A percentile compares a stretch with the other conserved stretches of the same genome.
Evolutionary conservation across 2,888 invertebrate genomes (phyloP).

Genomic region (Acanthacorydalis orientalis): DNA sequence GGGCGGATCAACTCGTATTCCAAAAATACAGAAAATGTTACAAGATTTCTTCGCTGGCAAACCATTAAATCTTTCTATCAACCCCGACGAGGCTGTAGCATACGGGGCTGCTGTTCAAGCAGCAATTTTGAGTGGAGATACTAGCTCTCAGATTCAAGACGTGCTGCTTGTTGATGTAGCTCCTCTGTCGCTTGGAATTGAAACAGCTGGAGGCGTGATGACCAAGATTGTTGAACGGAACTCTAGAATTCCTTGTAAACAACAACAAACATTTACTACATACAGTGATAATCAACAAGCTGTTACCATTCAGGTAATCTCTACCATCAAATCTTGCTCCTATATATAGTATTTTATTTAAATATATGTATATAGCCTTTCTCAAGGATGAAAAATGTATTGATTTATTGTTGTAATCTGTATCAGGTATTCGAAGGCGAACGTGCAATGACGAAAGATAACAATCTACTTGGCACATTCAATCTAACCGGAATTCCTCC

Average conservation of each 20-base stretch:
- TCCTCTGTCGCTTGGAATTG: constrained; percentile 61
- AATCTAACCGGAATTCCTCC: constrained; percentile 71
- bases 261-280: constrained; percentile 70
- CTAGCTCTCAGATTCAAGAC: constrained; percentile 57
- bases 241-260: constrained; percentile 62
- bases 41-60: constrained; percentile 67
- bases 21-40: constrained; percentile 76
- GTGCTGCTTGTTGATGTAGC: constrained; percentile 69
- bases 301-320: constrained; percentile 56
- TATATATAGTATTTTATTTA: too few species aligned
- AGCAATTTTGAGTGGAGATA: constrained; percentile 65
- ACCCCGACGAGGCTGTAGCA: constrained; percentile 85
- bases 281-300: constrained; percentile 85
- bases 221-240: constrained; percentile 73
- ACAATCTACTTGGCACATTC: constrained; percentile 69
- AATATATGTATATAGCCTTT: too few species aligned
- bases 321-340: neutral
- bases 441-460: constrained; percentile 80
- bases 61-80: constrained; percentile 76
- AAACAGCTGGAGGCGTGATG: constrained; percentile 75
- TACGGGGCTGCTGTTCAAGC: constrained; percentile 92
- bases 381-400: too few species aligned
- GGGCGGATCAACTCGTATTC: constrained; percentile 83
- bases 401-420: too few species aligned
- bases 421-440: constrained; percentile 68